Evolutionary conservation across 2,113 vertebrate genomes (phyloP).

Genomic region (Columbina picui): DNA sequence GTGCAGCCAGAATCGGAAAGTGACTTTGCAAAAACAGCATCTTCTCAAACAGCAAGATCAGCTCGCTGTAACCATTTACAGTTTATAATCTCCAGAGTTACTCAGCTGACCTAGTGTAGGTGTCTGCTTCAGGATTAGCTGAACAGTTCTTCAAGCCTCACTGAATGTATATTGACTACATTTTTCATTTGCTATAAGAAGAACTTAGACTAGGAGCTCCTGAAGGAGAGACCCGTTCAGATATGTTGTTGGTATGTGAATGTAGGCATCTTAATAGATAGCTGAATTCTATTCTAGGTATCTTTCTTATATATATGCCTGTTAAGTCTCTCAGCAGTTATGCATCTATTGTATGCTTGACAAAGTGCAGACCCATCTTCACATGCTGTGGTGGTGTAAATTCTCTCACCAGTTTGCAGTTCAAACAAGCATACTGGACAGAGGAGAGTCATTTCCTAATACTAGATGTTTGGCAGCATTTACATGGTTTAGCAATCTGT

Average conservation of each 20-base stretch:
- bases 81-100: not conserved
- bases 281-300: not conserved
- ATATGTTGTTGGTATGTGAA: not conserved
- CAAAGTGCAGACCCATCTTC: not conserved
- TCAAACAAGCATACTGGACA: not conserved
- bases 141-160: not conserved
- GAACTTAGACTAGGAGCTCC: not conserved
- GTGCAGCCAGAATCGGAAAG: not conserved
- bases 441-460: not conserved
- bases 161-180: not conserved
- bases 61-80: not conserved
- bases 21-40: not conserved
- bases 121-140: not conserved
- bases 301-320: not conserved
- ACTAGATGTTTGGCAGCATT: not conserved
- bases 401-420: not conserved
- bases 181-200: not conserved
- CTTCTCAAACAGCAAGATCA: not conserved
- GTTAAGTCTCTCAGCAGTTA: not conserved
- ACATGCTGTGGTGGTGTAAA: not conserved
- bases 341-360: not conserved
- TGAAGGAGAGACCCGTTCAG: not conserved
- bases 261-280: not conserved
- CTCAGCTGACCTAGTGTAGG: not conserved
- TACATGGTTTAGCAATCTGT: not conserved